A percentile compares a stretch with the other conserved stretches of the same genome.
Conservation (phyloP, 2,888 invertebrate genomes). For the Myopa tessellatipennis region DNA sequence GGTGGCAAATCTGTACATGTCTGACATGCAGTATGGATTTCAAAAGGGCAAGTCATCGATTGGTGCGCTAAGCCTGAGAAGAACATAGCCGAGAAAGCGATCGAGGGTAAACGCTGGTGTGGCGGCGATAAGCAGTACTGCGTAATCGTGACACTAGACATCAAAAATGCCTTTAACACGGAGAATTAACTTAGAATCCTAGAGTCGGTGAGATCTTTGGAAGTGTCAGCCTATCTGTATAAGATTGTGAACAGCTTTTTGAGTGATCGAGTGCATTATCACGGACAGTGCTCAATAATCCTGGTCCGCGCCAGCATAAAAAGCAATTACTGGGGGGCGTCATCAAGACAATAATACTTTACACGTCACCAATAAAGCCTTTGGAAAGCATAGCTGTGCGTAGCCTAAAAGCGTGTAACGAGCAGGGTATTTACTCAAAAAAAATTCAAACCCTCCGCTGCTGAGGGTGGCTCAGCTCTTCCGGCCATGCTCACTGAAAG, state of each 20-base stretch:
- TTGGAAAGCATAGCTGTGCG: background rate
- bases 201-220: background rate
- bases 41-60: too few species aligned
- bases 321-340: background rate
- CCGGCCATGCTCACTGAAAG: too few species aligned
- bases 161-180: slow-evolving; percentile 15
- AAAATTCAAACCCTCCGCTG: too few species aligned
- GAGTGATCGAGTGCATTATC: background rate
- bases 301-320: background rate
- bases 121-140: slow-evolving; percentile 12
- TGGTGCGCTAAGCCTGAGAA: too few species aligned
- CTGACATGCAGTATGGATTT: too few species aligned
- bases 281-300: background rate
- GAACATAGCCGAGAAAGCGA: too few species aligned
- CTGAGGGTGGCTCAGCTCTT: too few species aligned
- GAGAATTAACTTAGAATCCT: background rate
- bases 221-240: background rate
- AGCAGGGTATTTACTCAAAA: too few species aligned
- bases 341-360: background rate
- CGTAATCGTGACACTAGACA: slow-evolving; percentile 9
- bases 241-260: background rate
- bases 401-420: too few species aligned
- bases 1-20: background rate
- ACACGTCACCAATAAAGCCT: background rate
- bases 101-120: too few species aligned